Evolutionary conservation across 2,113 vertebrate genomes (phyloP), one percentile per base, ranked within the genome.

Genomic region (Rhynchomys soricoides): DNA sequence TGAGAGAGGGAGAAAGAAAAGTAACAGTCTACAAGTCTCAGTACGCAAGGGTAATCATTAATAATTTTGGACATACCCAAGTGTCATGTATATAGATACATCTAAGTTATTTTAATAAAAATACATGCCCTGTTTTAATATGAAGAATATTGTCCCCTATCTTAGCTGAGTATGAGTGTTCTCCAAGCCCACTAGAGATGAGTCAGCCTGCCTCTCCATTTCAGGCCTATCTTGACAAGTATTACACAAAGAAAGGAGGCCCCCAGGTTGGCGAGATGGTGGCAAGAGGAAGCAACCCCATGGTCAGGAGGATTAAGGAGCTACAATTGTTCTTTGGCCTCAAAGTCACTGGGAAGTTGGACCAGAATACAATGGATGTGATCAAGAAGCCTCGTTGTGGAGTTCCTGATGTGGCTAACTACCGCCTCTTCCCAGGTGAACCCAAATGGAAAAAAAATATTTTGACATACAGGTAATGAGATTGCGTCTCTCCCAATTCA

Each of bases 291-390:
- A 37, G 89, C 37, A 95, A 70, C 11, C 71, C 96, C 66, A 75
- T 94, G 55, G 37, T 62, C 12, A 97, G 66, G 82, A 98, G 98
- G 94, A 95, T 99, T 43, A 96, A 98, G 95, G 89, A 98, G 90
- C 98, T 98, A 95, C 98, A 99, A 89, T 93, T 90, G 0, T 99
- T 99, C 97, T 98, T 99, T 92, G 98, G 98, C 77, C 98, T 99
- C 45, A 96, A 97, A 48, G 96, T 98, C 83, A 99, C 98, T 0
- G 98, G 98, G 8, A 98, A 98, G 55, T 48, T 99, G 90, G 98
- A 98, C 97, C 97, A 89, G 0, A 97, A 96, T n/a, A 99, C 98
- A 0, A 48, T 98, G 50, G 97, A 97, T 7, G 74, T 98, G 79
- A 99, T 99, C 97, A 98, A 98, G 97, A 98, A 78, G 52, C 98